These are phyloP conservation scores for Belonocnema kinseyi DNA, from an alignment of 1,140 invertebrate genomes.

Conservation along the genomic window DNA sequence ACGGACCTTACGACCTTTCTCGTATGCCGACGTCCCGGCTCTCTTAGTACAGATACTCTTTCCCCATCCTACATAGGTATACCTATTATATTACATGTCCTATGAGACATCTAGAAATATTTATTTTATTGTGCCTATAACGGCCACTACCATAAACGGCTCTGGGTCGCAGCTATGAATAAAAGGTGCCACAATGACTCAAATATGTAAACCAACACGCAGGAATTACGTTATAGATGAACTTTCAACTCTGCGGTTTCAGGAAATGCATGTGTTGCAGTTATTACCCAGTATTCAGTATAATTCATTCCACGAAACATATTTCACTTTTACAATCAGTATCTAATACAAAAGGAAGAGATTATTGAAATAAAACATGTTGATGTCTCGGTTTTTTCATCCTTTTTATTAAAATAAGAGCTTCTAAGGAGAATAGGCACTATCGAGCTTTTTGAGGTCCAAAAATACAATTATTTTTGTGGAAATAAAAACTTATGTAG, in stretches of 20 bases:
- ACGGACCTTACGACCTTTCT: slow-evolving; percentile 58
- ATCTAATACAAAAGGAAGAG: too few species aligned
- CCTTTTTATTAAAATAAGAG: too few species aligned
- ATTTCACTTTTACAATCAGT: neutral
- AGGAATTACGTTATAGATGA: neutral
- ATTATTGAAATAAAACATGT: too few species aligned
- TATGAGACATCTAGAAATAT: slow-evolving; percentile 16
- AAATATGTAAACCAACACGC: neutral
- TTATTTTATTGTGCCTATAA: slow-evolving; percentile 7
- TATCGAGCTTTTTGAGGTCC: too few species aligned
- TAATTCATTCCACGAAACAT: neutral
- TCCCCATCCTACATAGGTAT: too few species aligned
- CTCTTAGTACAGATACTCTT: slow-evolving; percentile 15
- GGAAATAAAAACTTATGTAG: too few species aligned
- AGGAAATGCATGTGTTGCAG: too few species aligned
- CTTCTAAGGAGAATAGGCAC: too few species aligned
- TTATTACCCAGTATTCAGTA: too few species aligned
- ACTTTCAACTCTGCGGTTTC: neutral
- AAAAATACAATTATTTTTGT: too few species aligned
- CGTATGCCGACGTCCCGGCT: slow-evolving; percentile 34
- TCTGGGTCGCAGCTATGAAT: neutral
- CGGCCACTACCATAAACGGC: neutral
- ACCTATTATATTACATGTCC: too few species aligned
- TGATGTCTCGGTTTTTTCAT: too few species aligned
- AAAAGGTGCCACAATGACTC: slow-evolving; percentile 4